Conservation (phyloP, 2,113 vertebrate genomes). For the Numenius arquata region DNA sequence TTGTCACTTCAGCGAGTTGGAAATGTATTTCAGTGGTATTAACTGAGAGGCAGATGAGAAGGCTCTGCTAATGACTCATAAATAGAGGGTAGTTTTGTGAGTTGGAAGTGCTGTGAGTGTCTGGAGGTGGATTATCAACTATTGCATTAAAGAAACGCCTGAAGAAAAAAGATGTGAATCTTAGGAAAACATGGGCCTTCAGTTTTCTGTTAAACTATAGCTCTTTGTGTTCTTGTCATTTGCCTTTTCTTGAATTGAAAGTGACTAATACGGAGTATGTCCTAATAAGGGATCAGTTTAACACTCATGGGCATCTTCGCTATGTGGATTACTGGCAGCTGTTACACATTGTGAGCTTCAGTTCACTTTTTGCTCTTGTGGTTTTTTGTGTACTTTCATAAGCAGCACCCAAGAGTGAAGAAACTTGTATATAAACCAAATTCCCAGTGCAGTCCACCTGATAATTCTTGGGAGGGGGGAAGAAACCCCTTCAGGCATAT, state of each 20-base stretch:
- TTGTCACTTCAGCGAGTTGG: background rate
- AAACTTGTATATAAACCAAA: background rate
- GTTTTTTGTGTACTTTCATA: background rate
- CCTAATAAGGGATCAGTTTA: background rate
- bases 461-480: too few species aligned
- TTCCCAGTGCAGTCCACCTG: background rate
- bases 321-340: background rate
- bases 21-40: background rate
- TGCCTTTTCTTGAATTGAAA: background rate
- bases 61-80: background rate
- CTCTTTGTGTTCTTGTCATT: background rate
- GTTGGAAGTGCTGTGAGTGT: background rate
- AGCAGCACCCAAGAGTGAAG: background rate
- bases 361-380: background rate
- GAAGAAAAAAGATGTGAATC: background rate
- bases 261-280: rapidly evolving
- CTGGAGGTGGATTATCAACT: background rate
- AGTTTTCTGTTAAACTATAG: background rate
- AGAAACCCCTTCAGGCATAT: background rate
- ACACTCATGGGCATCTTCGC: rapidly evolving
- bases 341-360: rapidly evolving
- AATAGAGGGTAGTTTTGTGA: background rate
- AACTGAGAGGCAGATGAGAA: background rate
- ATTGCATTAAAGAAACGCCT: background rate
- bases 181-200: background rate